phyloP scores from a whole-genome alignment of 1,140 invertebrate species.

The Bombus haemorrhoidalis region DNA sequence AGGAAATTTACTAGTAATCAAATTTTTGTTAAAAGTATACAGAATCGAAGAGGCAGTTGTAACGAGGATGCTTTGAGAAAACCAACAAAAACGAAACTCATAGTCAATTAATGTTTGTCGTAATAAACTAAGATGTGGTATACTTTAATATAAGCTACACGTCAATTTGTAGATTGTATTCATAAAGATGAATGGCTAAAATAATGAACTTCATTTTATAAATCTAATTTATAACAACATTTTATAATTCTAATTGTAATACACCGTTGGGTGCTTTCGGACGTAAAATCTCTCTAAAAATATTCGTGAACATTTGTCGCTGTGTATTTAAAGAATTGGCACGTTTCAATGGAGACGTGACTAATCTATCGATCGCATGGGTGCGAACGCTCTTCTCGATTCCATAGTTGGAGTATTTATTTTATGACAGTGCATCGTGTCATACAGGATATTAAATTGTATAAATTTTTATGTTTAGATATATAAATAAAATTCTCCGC shows the following conservation, averaged over 20 bases:
- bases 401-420: not conserved
- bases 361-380: not conserved
- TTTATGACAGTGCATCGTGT: not conserved
- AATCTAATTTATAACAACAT: not conserved
- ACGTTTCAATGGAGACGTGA: constrained; percentile 8
- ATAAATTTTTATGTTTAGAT: not conserved
- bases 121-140: too few species aligned
- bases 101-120: too few species aligned
- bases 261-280: not conserved
- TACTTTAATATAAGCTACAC: too few species aligned
- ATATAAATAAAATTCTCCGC: not conserved
- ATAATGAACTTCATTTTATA: not conserved
- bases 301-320: not conserved
- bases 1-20: too few species aligned
- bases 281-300: not conserved
- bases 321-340: constrained; percentile 31
- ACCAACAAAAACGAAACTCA: too few species aligned
- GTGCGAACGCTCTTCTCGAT: not conserved
- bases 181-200: too few species aligned
- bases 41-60: too few species aligned
- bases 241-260: not conserved
- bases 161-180: too few species aligned
- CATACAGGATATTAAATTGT: not conserved
- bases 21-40: too few species aligned
- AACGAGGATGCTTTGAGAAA: too few species aligned